phyloP scores from a whole-genome alignment of 2,888 invertebrate genomes.

The Blastobasis adustella region DNA sequence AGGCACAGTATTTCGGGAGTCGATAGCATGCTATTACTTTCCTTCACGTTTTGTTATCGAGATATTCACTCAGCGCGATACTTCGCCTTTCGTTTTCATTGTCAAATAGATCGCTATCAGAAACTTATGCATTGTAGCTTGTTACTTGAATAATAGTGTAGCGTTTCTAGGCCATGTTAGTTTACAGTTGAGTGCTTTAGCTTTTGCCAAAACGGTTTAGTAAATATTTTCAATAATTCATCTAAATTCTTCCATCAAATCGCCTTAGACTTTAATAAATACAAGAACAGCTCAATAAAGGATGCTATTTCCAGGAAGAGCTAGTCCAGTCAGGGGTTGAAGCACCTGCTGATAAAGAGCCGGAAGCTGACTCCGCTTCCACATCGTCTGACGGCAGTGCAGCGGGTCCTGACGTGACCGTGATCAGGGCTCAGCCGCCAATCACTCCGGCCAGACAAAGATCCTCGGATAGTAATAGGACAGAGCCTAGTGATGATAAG shows the following conservation, averaged over 20 bases:
- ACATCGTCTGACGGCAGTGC: constrained; percentile 55
- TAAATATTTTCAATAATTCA: too few relatives aligned
- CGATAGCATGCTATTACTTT: not conserved
- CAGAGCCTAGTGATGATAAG: constrained; percentile 65
- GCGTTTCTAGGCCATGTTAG: too few relatives aligned
- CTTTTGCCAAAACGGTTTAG: too few relatives aligned
- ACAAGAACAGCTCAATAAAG: too few relatives aligned
- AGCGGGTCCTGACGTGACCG: constrained; percentile 56
- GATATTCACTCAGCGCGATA: constrained; percentile 1
- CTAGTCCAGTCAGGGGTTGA: constrained; percentile 58
- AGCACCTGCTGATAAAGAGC: constrained; percentile 40
- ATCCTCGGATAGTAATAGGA: constrained; percentile 73
- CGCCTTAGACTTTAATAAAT: too few relatives aligned
- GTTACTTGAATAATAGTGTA: too few relatives aligned
- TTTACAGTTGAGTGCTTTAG: too few relatives aligned
- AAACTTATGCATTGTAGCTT: too few relatives aligned
- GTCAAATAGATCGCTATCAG: too few relatives aligned
- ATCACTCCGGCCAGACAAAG: constrained; percentile 58
- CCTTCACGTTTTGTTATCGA: not conserved
- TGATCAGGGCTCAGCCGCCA: constrained; percentile 46
- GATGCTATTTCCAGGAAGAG: constrained; percentile 44
- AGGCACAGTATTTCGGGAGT: not conserved
- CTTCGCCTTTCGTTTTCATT: too few relatives aligned
- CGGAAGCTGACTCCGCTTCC: constrained; percentile 49
- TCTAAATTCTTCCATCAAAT: too few relatives aligned